Evolutionary conservation across 2,888 invertebrate species (phyloP), one percentile per base, ranked within the genome.

Genomic region (Callosobruchus maculatus): DNA sequence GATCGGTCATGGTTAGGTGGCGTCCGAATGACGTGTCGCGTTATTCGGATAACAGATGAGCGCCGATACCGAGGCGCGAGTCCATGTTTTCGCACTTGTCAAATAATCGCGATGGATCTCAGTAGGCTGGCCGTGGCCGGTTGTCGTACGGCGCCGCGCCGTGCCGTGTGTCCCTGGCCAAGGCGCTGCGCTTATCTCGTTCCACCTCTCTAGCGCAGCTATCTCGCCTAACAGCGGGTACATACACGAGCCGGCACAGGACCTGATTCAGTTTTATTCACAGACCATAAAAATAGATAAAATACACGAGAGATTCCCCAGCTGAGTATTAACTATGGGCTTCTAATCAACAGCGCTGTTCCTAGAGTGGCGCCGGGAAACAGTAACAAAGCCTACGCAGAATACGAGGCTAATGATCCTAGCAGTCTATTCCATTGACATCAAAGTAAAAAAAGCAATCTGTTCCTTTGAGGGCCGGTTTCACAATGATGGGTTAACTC

Each of bases 41-140:
- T 76, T 74, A 75, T 18, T 49, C 13, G 49, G 13, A 49, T 49
- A 7, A 49, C 49, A 49, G 13, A 13, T 49, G 5, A 49, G 9
- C 13, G 49, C 13, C 13, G 49, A 13, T 26, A 26, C 7, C 26
- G 7, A 26, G 26, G 26, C 26, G 13, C 13, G 5, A 13, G 49
- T 49, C 49, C 49, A 49, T 49, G 49, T 49, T 26, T 26, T 18
- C 49, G 49, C 49, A 49, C 49, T 7, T 49, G 49, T 49, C 13
- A 49, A 49, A 49, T 49, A 49, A 49, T 49, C 49, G 13, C 49
- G 49, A 49, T 49, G 18, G 18, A 49, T 49, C 49, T 1, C 18
- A 13, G 49, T 49, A 49, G 49, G 49, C 49, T 49, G 49, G 49
- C 4, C 13, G 26, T 26, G 3, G 26, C 26, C n/a, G n/a, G n/a